Base-by-base conservation (phyloP, 2,113 vertebrate species). In the Hemibagrus wyckioides region DNA sequence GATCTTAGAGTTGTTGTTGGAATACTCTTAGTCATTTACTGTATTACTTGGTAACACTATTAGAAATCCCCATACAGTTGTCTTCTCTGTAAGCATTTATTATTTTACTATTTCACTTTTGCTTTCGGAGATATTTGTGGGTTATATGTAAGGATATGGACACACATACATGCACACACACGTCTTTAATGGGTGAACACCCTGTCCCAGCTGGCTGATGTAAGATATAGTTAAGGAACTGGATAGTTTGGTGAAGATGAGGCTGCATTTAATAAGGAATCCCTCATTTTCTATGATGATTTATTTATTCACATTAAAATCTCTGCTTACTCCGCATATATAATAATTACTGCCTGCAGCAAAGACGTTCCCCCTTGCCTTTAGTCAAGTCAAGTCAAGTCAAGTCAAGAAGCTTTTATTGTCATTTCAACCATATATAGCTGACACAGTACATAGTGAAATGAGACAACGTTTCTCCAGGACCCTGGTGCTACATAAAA, bases 181-280 rank as follows among this genome's bases (percentile, higher is more conserved):
- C 44, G 23, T 41, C 59, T 84, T 63, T 50, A 80, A n/a, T 79
- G 9, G 65, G 86, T 61, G 13, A 71, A 86, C 80, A 71, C 89
- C 71, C 80, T 54, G 10, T 36, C 19, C 83, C 63, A 54, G 79
- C 83, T 85, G 88, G 33, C 80, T 89, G 80, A 36, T 67, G 54
- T 75, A 85, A 19, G 85, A 56, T 50, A 25, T 36, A 17, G 25
- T 56, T 89, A 69, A 76, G 69, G 44, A 80, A 79, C 44, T 67
- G 79, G 33, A 28, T 28, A 63, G 63, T 87, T 76, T 82, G 85
- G 56, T 89, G 23, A 84, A 77, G 59, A 41, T 85, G n/a, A 89
- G 82, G 86, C 77, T 77, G 57, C 85, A 85, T 85, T 87, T 88
- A 65, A 88, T 7, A 41, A 86, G 48, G 44, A 86, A 83, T 88